Evolutionary conservation across 2,888 invertebrate genomes (phyloP), one percentile per base, ranked within the genome.

Genomic region (Arrhopalites spinosus): DNA sequence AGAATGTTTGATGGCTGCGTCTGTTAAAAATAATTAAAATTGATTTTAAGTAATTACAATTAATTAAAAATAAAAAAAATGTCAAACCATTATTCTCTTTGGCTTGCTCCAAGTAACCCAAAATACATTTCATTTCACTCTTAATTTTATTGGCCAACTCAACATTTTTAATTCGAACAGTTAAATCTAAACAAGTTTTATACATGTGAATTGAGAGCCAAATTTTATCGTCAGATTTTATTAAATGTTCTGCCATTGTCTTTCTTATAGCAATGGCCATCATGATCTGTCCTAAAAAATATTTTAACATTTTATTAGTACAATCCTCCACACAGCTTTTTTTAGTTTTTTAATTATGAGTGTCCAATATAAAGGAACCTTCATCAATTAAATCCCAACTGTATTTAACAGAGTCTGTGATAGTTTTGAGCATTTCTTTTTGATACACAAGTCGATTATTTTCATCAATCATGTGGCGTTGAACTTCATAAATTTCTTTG

Each of bases 101-200:
- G 13, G n/a, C 36, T 13, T n/a, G 43, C 17, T 56, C 56, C 8
- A 70, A 50, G n/a, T 30, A 70, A 11, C 70, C 70, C 27, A 70
- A 20, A 36, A 56, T 70, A 29, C 70, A 70, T 56, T 70, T 70
- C 13, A 56, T 56, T 56, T 70, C 70, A 56, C 70, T 36, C 20
- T 2, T 11, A 29, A 70, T 2, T n/a, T 70, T 47, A 13, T n/a
- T 11, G 1, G 30, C 36, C 1, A 13, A 1, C 1, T 27, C 53
- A 1, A 15, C 8, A 15, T 56, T 30, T 30, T 45, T 25, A 13
- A 50, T 8, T 3, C 29, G 30, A 2, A 53, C 20, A 17, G 30
- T 20, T 1, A 70, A 50, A 29, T 70, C 56, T 8, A 56, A 30
- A 27, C 70, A 70, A 20, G 20, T 70, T 13, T n/a, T 20, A 30